Evolutionary conservation across 1,140 invertebrate genomes (phyloP), one percentile per base, ranked within the genome.

Genomic region (Pygmarrhopalites habei): DNA sequence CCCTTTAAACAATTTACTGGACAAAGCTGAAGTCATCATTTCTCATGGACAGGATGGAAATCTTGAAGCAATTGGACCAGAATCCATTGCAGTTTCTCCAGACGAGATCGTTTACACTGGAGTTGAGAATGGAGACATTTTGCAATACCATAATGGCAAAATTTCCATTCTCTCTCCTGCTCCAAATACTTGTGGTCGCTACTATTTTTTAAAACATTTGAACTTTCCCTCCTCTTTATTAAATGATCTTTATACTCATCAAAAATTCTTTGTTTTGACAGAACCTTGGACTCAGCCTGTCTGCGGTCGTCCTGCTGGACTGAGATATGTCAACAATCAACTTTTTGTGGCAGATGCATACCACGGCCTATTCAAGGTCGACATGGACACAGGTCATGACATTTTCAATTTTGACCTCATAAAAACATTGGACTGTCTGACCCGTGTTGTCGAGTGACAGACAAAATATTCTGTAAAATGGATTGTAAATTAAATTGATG

Each of bases 261-360:
- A n/a, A 2, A 49, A 41, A 23, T 21, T 23, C 10, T 30, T 56
- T 58, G 21, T 51, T 23, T 23, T 59, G 30, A 67, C 39, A 58
- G 28, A 72, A 71, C 19, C 56, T n/a, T 73, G 72, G 72, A 70
- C 74, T 60, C 70, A 64, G 39, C 52, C 64, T 14, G 62, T 65
- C 14, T 81, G 79, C 74, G 79, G 79, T 2, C 73, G 78, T 56
- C 79, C 79, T 1, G 70, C 80, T 1, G 80, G 80, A 15, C 70
- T 81, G 65, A 70, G 77, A 21, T 72, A 80, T 66, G 75, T 72
- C 35, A 67, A 74, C 3, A 78, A 78, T 1, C 78, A 78, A 7
- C 71, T 82, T 5, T 70, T 79, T 61, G 76, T 78, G 26, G 74
- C 72, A 23, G 79, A 82, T 71, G 73, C 76, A 4, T 80, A 78